Percentiles rank a stretch among this genome's conserved stretches.
Evolutionary conservation across 2,797 vertebrate species (phyloP).

Genomic region (Tarsius wallacei): DNA sequence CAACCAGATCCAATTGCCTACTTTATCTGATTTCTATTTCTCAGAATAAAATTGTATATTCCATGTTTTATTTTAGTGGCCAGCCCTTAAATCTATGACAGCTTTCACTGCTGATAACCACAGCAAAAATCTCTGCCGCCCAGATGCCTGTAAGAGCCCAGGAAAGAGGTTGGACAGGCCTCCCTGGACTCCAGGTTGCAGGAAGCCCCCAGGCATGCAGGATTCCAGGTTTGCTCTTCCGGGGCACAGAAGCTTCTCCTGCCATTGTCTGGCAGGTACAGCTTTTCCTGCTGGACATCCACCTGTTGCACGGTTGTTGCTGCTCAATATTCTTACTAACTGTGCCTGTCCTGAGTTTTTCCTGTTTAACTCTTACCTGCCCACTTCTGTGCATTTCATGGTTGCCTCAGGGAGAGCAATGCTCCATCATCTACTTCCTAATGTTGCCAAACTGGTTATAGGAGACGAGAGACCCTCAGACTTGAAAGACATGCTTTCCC

Average conservation of each 20-base stretch:
- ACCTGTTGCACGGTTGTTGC: rapidly evolving
- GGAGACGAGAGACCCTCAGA: background rate
- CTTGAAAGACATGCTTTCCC: background rate
- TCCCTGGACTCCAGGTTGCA: background rate
- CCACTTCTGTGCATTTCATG: no score
- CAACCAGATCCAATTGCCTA: background rate
- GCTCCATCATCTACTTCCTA: no score
- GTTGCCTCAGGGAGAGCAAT: background rate
- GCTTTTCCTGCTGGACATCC: background rate
- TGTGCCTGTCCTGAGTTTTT: no score
- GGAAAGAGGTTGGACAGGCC: background rate
- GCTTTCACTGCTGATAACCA: background rate
- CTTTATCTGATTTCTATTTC: background rate
- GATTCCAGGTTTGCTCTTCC: background rate
- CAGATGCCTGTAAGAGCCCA: background rate
- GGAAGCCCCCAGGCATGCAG: background rate
- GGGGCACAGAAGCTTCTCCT: background rate
- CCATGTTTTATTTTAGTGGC: background rate
- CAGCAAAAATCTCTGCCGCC: background rate
- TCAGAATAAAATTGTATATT: background rate
- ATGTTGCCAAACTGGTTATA: background rate
- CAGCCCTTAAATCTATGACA: background rate
- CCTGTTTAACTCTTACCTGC: background rate
- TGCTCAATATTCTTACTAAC: rapidly evolving
- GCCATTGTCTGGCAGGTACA: rapidly evolving